Conservation (phyloP, 2,888 invertebrate species). For the Amblyjoppa proteus region DNA sequence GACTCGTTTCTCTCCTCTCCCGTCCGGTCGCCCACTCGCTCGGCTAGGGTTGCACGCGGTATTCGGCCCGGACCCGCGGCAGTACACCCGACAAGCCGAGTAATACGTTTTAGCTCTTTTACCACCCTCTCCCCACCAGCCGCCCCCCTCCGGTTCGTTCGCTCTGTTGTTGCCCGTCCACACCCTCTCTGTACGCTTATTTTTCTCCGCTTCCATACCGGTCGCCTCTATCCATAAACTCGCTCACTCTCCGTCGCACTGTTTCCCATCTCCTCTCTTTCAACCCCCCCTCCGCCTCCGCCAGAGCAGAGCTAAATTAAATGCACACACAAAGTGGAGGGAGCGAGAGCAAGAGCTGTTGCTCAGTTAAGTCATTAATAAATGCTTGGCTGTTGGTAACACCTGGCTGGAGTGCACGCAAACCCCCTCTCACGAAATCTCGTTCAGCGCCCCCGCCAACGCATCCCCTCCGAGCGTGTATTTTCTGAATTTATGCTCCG, state of each 20-base stretch:
- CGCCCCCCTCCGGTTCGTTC: not conserved
- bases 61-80: slow-evolving; percentile 34
- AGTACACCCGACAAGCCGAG: slow-evolving; percentile 51
- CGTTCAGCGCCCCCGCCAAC: slow-evolving; percentile 11
- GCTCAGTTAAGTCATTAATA: slow-evolving; percentile 67
- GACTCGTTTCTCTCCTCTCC: slow-evolving; percentile 35
- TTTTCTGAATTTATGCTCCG: slow-evolving; percentile 47
- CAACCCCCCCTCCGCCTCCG: not conserved
- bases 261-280: not conserved
- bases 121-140: not conserved
- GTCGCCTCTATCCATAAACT: slow-evolving; percentile 14
- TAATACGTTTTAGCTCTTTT: slow-evolving; percentile 56
- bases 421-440: slow-evolving; percentile 8
- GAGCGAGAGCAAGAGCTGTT: slow-evolving; percentile 49
- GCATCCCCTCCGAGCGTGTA: slow-evolving; percentile 23
- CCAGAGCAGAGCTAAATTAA: slow-evolving; percentile 49
- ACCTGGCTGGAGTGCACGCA: slow-evolving; percentile 62
- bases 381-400: slow-evolving; percentile 66
- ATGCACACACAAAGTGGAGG: slow-evolving; percentile 43
- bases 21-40: slow-evolving; percentile 18
- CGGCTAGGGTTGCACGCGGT: slow-evolving; percentile 27
- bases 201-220: slow-evolving; percentile 33
- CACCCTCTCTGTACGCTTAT: slow-evolving; percentile 39
- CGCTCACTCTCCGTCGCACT: not conserved
- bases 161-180: slow-evolving; percentile 1